These are phyloP conservation scores for Sus scrofa DNA, from an alignment of 2,113 vertebrate genomes.

Conservation along the genomic window T2T-Sscrofa CM000812.6:4601501-4602000, in stretches of 20 bases:
- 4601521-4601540: not conserved
- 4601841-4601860: not conserved
- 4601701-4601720: too few species aligned
- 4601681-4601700: too few species aligned
- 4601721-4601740: too few species aligned
- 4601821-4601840: not conserved
- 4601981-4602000: not conserved
- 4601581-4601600: too few species aligned
- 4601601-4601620: too few species aligned
- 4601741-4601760: too few species aligned
- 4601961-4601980: not conserved
- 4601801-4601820: too few species aligned
- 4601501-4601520: not conserved
- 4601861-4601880: not conserved
- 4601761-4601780: too few species aligned
- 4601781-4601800: too few species aligned
- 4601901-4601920: not conserved
- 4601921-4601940: not conserved
- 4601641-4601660: too few species aligned
- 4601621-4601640: too few species aligned
- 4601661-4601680: too few species aligned
- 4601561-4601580: not conserved
- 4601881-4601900: not conserved
- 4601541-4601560: not conserved
- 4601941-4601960: not conserved